These are phyloP conservation scores for Papilio machaon DNA, from an alignment of 1,140 invertebrate genomes.

Conservation along the genomic window DNA sequence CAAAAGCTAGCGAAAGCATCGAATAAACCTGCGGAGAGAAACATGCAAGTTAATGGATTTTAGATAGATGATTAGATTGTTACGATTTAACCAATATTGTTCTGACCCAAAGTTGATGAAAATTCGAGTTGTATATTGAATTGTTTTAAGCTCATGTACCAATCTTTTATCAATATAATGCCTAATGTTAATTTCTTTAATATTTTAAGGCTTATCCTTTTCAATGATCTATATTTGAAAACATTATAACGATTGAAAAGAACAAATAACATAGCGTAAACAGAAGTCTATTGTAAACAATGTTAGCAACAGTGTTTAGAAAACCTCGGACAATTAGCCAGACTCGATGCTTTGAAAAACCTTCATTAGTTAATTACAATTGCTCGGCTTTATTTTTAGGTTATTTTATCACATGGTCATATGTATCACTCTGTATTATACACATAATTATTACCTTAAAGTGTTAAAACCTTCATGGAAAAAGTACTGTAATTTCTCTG, in stretches of 20 bases:
- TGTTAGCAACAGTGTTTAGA: background rate
- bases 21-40: no score
- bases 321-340: background rate
- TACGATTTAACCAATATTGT: background rate
- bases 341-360: background rate
- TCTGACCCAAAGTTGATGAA: background rate
- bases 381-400: no score
- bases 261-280: background rate
- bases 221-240: background rate
- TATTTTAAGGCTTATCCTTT: background rate
- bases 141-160: background rate
- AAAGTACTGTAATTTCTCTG: no score
- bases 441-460: no score
- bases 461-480: no score
- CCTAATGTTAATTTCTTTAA: background rate
- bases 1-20: no score
- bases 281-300: background rate
- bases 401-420: background rate
- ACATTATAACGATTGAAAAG: background rate
- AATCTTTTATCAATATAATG: background rate
- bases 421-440: no score
- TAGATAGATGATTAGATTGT: no score
- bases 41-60: no score
- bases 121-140: no score
- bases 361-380: background rate